phyloP scores from a whole-genome alignment of 2,113 vertebrate genomes.

The Phrynocephalus versicolor region DNA sequence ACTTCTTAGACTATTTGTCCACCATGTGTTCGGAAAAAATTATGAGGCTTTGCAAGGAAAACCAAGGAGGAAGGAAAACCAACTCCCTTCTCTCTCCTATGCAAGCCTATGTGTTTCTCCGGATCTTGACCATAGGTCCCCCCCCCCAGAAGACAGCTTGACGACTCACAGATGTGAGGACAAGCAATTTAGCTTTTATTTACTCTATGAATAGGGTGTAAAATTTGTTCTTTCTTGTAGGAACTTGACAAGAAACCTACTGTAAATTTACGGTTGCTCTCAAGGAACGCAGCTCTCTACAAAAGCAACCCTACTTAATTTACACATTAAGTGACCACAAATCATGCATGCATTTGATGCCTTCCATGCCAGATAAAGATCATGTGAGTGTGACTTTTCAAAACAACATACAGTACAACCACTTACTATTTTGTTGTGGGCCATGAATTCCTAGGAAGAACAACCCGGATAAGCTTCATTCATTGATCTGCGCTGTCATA shows the following conservation, averaged over 20 bases:
- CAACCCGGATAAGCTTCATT: neutral
- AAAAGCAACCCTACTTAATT: neutral
- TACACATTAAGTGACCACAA: neutral
- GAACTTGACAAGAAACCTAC: neutral
- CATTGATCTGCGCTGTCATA: neutral
- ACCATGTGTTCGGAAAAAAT: too few relatives aligned
- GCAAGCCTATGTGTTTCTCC: neutral
- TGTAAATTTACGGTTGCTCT: neutral
- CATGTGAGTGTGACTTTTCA: neutral
- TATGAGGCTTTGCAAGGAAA: too few relatives aligned
- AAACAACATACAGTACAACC: neutral
- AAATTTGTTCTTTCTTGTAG: neutral
- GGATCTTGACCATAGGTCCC: neutral
- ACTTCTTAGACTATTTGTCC: too few relatives aligned
- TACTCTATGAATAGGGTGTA: neutral
- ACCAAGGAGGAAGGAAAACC: neutral
- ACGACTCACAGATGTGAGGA: neutral
- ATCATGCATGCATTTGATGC: neutral
- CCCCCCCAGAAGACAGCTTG: neutral
- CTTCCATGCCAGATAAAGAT: neutral
- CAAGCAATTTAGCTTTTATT: neutral
- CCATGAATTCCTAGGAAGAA: neutral
- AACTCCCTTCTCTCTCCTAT: neutral
- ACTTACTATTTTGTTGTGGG: neutral
- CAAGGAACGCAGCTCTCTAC: neutral